Evolutionary conservation across 1,140 invertebrate genomes (phyloP).

Genomic region (Cotesia typhae): DNA sequence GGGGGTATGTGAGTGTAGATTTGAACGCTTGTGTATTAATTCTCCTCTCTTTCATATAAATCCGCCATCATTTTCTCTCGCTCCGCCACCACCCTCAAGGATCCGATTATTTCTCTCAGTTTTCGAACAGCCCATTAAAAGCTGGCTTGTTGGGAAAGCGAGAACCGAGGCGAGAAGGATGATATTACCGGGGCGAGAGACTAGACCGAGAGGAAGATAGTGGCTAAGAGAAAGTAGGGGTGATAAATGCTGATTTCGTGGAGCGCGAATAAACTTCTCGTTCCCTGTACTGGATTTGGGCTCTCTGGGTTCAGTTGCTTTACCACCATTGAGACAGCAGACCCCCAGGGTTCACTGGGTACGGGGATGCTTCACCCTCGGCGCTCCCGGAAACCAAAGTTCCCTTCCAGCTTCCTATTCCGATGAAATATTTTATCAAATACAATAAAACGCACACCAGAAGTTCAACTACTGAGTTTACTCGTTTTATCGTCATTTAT

Average conservation of each 20-base stretch:
- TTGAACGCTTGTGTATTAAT: slow-evolving; percentile 19
- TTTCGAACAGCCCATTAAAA: slow-evolving; percentile 63
- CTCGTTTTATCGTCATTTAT: slow-evolving; percentile 15
- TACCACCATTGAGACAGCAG: slow-evolving; percentile 3
- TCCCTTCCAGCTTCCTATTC: slow-evolving; percentile 14
- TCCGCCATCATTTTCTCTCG: slow-evolving; percentile 6
- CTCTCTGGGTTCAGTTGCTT: background rate
- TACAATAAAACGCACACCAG: slow-evolving; percentile 30
- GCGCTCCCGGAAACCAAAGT: slow-evolving; percentile 1
- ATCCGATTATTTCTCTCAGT: slow-evolving; percentile 60
- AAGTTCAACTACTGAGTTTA: slow-evolving; percentile 1
- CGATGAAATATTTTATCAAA: slow-evolving; percentile 35
- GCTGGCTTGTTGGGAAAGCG: slow-evolving; percentile 52
- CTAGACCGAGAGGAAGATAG: background rate
- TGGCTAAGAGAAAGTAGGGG: slow-evolving; percentile 26
- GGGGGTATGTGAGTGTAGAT: slow-evolving; percentile 16
- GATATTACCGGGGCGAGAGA: too few species aligned
- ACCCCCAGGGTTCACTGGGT: background rate
- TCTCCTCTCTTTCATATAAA: background rate
- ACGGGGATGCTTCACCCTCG: slow-evolving; percentile 8
- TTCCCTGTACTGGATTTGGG: slow-evolving; percentile 6
- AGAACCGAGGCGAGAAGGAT: too few species aligned
- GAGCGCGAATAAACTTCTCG: slow-evolving; percentile 19
- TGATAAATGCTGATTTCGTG: slow-evolving; percentile 60
- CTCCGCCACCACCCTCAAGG: slow-evolving; percentile 20